Conservation (phyloP, 2,113 vertebrate species). For the Gambusia holbrooki region DNA sequence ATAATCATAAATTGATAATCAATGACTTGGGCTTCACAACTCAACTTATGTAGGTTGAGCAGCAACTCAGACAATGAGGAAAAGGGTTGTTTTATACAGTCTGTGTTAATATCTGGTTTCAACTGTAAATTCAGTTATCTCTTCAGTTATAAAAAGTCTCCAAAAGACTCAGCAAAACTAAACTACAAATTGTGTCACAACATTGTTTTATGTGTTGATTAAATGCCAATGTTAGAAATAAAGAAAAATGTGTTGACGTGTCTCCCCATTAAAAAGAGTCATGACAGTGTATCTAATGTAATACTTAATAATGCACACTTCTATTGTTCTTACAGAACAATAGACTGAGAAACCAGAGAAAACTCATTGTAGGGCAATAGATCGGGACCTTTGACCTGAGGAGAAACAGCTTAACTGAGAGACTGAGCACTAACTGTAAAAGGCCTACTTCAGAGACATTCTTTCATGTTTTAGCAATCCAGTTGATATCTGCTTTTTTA, state of each 20-base stretch:
- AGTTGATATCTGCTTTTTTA: not conserved
- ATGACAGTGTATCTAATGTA: conserved; percentile 14
- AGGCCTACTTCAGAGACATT: not conserved
- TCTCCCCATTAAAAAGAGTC: not conserved
- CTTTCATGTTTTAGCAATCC: not conserved
- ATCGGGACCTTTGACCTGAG: conserved; percentile 25
- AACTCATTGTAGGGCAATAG: conserved; percentile 29
- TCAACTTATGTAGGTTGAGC: too few relatives aligned
- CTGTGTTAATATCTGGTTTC: not conserved
- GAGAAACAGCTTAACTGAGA: not conserved
- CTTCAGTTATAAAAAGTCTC: not conserved
- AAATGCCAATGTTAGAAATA: not conserved
- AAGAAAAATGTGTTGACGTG: not conserved
- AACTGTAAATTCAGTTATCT: too few relatives aligned
- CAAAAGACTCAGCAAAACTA: not conserved
- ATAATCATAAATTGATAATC: not conserved
- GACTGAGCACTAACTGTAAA: not conserved
- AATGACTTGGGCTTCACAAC: not conserved
- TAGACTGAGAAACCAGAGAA: conserved; percentile 56
- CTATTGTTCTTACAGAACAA: conserved; percentile 46
- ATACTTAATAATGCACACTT: conserved; percentile 51
- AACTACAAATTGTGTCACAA: not conserved
- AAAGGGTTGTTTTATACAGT: not conserved
- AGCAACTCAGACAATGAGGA: not conserved
- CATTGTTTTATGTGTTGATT: not conserved